These are phyloP conservation scores for Coracopsis vasa DNA, from an alignment of 2,113 vertebrate genomes.

Conservation along the genomic window DNA sequence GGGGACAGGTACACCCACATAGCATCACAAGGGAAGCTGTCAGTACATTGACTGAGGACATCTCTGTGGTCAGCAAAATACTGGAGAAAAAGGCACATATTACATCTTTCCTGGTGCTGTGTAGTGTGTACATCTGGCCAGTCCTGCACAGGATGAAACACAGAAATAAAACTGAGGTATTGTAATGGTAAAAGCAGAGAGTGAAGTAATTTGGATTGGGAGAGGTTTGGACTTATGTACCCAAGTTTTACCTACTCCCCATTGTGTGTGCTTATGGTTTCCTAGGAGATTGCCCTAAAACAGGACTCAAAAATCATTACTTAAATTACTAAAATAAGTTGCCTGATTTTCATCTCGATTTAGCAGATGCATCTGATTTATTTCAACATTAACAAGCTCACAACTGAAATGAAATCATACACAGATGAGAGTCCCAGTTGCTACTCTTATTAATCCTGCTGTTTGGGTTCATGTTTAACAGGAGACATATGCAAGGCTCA, in stretches of 20 bases:
- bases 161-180: background rate
- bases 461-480: slow-evolving; percentile 31
- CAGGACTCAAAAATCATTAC: background rate
- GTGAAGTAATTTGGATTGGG: background rate
- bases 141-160: background rate
- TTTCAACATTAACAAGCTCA: background rate
- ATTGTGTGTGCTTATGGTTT: background rate
- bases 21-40: background rate
- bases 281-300: background rate
- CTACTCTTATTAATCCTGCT: slow-evolving; percentile 27
- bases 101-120: background rate
- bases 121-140: background rate
- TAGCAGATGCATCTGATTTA: background rate
- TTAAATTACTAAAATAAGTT: background rate
- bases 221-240: background rate
- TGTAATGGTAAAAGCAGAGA: background rate
- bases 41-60: rapidly evolving
- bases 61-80: rapidly evolving
- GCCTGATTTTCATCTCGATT: background rate
- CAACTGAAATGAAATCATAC: slow-evolving; percentile 16
- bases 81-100: background rate
- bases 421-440: background rate
- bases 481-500: slow-evolving; percentile 50
- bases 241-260: background rate
- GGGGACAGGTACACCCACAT: rapidly evolving